Evolutionary conservation across 2,888 invertebrate genomes (phyloP).

Genomic region (Phengaris alcon): DNA sequence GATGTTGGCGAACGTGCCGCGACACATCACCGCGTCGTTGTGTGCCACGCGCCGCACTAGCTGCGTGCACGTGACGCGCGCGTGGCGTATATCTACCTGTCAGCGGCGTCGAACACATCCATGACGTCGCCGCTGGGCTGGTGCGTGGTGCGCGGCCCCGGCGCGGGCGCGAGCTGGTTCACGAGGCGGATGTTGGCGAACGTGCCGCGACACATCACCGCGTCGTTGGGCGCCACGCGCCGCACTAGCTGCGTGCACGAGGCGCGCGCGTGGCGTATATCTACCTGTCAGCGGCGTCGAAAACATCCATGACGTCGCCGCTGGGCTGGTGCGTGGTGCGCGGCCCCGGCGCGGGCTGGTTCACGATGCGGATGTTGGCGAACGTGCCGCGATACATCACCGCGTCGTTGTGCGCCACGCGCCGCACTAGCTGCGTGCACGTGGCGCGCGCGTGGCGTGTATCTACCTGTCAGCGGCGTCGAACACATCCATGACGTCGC

Average conservation of each 20-base stretch:
- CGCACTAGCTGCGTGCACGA: constrained; percentile 56
- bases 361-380: constrained; percentile 97
- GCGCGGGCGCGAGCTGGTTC: constrained; percentile 92
- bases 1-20: constrained; percentile 99
- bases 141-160: constrained; percentile 92
- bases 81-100: background rate
- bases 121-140: constrained; percentile 92
- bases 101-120: constrained; percentile 80
- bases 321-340: constrained; percentile 92
- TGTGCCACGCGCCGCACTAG: constrained; percentile 83
- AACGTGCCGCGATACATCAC: constrained; percentile 99
- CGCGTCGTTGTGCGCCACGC: constrained; percentile 87
- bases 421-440: background rate
- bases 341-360: constrained; percentile 92
- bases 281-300: background rate
- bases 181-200: constrained; percentile 98
- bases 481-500: too few relatives aligned
- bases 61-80: too few relatives aligned
- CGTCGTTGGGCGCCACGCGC: constrained; percentile 92
- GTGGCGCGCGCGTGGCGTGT: background rate
- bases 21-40: constrained; percentile 97
- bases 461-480: constrained; percentile 22
- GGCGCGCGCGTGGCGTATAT: too few relatives aligned
- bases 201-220: constrained; percentile 97
- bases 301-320: constrained; percentile 93